Evolutionary conservation across 2,888 invertebrate genomes (phyloP).

Genomic region (Dolichomitus sp.): DNA sequence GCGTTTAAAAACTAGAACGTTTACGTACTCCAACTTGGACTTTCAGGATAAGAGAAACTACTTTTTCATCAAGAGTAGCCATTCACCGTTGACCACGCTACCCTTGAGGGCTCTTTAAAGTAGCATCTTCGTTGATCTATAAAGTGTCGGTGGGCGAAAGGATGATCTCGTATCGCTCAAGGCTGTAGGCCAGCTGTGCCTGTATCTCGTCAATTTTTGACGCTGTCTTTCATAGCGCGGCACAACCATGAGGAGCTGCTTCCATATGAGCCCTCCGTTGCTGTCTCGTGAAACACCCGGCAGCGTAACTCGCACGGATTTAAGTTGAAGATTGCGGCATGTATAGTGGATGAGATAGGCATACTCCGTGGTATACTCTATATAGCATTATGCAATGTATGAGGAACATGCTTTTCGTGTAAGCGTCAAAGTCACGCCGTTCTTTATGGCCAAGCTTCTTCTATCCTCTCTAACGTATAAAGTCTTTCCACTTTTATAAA

Average conservation of each 20-base stretch:
- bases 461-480: slow-evolving; percentile 4
- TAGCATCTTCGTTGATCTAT: slow-evolving; percentile 56
- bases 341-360: slow-evolving; percentile 69
- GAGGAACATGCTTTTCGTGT: neutral
- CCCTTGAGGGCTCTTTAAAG: slow-evolving; percentile 36
- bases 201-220: slow-evolving; percentile 62
- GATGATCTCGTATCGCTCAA: slow-evolving; percentile 67
- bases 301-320: slow-evolving; percentile 72
- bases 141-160: slow-evolving; percentile 24
- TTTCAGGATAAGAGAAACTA: neutral
- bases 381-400: slow-evolving; percentile 5
- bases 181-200: slow-evolving; percentile 73
- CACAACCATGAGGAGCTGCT: slow-evolving; percentile 21
- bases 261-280: slow-evolving; percentile 24
- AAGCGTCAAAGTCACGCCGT: neutral
- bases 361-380: neutral
- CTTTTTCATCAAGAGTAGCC: slow-evolving; percentile 41
- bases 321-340: slow-evolving; percentile 73
- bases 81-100: slow-evolving; percentile 47
- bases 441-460: neutral
- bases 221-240: slow-evolving; percentile 43
- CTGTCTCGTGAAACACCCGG: slow-evolving; percentile 74
- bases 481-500: slow-evolving; percentile 41
- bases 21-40: slow-evolving; percentile 25
- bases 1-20: slow-evolving; percentile 47